Conservation (phyloP, 2,888 invertebrate species). For the Hofmannophila pseudospretella region DNA sequence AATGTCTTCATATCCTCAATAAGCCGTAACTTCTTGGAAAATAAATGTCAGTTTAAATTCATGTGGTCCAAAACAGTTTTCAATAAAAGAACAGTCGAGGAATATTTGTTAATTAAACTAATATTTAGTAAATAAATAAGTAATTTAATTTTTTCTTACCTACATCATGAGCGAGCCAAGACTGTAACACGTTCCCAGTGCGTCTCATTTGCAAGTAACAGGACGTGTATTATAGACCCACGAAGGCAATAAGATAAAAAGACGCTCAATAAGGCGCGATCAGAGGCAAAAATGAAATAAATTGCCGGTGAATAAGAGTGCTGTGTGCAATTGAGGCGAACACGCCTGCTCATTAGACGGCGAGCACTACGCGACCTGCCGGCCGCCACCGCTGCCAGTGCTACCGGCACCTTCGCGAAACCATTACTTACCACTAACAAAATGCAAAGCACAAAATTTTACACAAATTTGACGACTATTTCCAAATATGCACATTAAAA, state of each 20-base stretch:
- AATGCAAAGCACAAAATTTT: constrained; percentile 13
- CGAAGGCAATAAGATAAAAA: constrained; percentile 75
- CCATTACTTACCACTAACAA: constrained; percentile 10
- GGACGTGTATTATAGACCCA: constrained; percentile 74
- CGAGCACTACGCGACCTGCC: constrained; percentile 23
- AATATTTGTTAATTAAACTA: constrained; percentile 13
- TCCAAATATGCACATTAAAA: constrained; percentile 19
- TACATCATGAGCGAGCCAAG: constrained; percentile 64
- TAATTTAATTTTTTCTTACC: constrained; percentile 64
- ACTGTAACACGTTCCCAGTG: constrained; percentile 60
- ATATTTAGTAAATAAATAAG: constrained; percentile 9
- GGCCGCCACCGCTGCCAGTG: constrained; percentile 10
- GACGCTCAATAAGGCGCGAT: constrained; percentile 76
- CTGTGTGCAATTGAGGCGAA: constrained; percentile 75
- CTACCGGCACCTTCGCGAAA: constrained; percentile 3
- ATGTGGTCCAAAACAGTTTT: constrained; percentile 39
- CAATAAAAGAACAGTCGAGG: constrained; percentile 22
- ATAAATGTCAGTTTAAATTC: constrained; percentile 47
- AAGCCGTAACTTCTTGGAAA: constrained; percentile 50
- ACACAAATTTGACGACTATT: constrained; percentile 20
- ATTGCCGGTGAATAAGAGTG: constrained; percentile 75
- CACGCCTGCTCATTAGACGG: constrained; percentile 75
- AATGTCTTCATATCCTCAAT: constrained; percentile 56
- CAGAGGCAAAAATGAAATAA: constrained; percentile 78
- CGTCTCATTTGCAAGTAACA: constrained; percentile 77